Conservation (phyloP, 2,797 vertebrate species). For the Semaprochilodus insignis region DNA sequence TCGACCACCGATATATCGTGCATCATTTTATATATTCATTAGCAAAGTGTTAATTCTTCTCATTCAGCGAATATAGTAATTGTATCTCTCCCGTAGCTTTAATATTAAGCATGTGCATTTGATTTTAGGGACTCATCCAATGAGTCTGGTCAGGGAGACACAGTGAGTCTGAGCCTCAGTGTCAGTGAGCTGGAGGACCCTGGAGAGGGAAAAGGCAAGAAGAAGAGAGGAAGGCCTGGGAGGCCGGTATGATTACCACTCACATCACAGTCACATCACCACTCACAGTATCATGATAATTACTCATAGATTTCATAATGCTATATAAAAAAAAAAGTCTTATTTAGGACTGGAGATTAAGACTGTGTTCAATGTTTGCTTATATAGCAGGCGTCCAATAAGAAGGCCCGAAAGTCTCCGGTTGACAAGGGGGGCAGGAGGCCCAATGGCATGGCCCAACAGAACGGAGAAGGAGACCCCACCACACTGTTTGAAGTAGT, state of each 20-base stretch:
- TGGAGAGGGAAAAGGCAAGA: conserved; percentile 84
- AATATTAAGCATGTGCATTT: background rate
- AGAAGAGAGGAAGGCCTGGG: conserved; percentile 88
- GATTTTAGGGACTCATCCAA: conserved; percentile 86
- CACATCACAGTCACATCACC: background rate
- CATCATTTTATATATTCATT: too few species aligned
- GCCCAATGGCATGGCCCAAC: conserved; percentile 94
- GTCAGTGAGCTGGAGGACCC: conserved; percentile 86
- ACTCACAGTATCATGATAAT: too few species aligned
- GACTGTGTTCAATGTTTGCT: background rate
- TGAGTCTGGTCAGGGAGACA: conserved; percentile 83
- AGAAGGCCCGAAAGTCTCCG: conserved; percentile 94
- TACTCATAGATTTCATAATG: too few species aligned
- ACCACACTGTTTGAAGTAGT: conserved; percentile 98
- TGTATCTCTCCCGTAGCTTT: too few species aligned
- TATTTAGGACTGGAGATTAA: background rate
- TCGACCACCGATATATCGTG: too few species aligned
- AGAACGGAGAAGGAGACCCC: conserved; percentile 93
- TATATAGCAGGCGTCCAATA: conserved; percentile 85
- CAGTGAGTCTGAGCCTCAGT: conserved; percentile 74
- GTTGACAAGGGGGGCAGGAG: conserved; percentile 90
- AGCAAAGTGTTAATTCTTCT: too few species aligned
- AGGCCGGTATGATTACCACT: conserved; percentile 77
- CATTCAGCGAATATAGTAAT: too few species aligned
- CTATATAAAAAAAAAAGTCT: too few species aligned